Base-by-base conservation (phyloP, 2,888 invertebrate genomes). In the Andrena minutula region DNA sequence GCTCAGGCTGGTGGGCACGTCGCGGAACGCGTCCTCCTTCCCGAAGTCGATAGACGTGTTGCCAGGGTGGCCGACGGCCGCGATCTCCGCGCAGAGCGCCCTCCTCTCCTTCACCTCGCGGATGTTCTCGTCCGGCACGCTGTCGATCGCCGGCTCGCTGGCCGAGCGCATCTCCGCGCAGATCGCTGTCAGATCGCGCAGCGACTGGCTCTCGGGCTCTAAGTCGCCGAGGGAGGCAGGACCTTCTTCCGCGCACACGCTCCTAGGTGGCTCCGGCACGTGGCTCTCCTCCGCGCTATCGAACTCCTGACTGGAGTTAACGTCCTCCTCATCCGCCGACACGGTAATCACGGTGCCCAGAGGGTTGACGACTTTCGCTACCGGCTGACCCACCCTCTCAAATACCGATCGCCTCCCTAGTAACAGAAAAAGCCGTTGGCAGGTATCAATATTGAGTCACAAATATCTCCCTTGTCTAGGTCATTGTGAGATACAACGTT, bases 351-450 rank as follows among this genome's bases (percentile, higher is more conserved):
- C 97, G 80, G 96, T 96, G 89, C 97, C 97, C 92, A 96, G 94
- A 74, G 97, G 97, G 94, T 96, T 97, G 91, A 97, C 97, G 86
- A 97, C 96, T 94, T 96, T 96, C 92, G 95, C 95, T 92, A 96
- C 95, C 88, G 94, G 94, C 90, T 94, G 94, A 92, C 94, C 94
- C 93, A 93, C 93, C 93, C 93, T 92, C 92, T 93, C 94, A 93
- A 93, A 92, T 93, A 94, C 93, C 93, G 93, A 92, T 94, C 94
- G 94, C 94, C 95, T 96, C 96, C 97, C 96, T 96, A 93, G 89
- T 92, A 95, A 96, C 96, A 96, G 95, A 96, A 96, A 96, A 96
- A 97, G 97, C 97, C 97, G 97, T 96, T 96, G 97, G 97, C 97
- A 96, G 96, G 96, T 95, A 94, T 94, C 93, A 94, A 90, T 92